Conservation (phyloP, 2,113 vertebrate species). For the Platysternon megacephalum region DNA sequence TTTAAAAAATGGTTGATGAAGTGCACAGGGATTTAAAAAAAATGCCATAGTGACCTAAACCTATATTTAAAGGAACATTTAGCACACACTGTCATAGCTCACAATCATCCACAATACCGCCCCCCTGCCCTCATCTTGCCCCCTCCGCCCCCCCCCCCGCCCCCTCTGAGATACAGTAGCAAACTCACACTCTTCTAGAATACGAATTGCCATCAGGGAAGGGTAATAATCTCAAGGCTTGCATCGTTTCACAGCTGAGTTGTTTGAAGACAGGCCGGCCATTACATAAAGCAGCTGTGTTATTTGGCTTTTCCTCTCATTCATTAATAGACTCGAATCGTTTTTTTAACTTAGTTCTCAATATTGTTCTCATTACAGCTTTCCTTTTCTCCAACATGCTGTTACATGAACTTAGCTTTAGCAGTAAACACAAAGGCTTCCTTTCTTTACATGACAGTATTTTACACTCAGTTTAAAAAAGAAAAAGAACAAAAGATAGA, state of each 20-base stretch:
- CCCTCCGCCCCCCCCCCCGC: not conserved
- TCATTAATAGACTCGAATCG: slow-evolving; percentile 42
- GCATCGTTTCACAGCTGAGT: slow-evolving; percentile 75
- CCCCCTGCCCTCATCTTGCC: not conserved
- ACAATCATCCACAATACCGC: not conserved
- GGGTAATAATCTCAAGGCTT: slow-evolving; percentile 68
- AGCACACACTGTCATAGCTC: not conserved
- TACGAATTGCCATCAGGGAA: slow-evolving; percentile 39
- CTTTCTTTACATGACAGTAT: not conserved
- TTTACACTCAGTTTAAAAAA: slow-evolving; percentile 30
- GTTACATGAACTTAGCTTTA: slow-evolving; percentile 27
- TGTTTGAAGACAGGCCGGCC: slow-evolving; percentile 68
- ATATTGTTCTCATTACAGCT: slow-evolving; percentile 33
- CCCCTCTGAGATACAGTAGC: not conserved
- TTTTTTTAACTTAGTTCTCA: slow-evolving; percentile 20
- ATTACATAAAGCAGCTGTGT: slow-evolving; percentile 67
- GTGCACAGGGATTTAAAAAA: not conserved
- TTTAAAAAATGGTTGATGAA: not conserved
- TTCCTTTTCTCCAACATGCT: slow-evolving; percentile 3
- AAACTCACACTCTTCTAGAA: not conserved
- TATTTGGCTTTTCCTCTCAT: slow-evolving; percentile 27
- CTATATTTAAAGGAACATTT: slow-evolving; percentile 45
- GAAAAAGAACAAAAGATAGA: not conserved
- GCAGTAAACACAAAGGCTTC: slow-evolving; percentile 12
- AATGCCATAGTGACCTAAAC: slow-evolving; percentile 19